These are phyloP conservation scores for Oxytorus armatus DNA, from an alignment of 2,888 invertebrate genomes.

Conservation along the genomic window DNA sequence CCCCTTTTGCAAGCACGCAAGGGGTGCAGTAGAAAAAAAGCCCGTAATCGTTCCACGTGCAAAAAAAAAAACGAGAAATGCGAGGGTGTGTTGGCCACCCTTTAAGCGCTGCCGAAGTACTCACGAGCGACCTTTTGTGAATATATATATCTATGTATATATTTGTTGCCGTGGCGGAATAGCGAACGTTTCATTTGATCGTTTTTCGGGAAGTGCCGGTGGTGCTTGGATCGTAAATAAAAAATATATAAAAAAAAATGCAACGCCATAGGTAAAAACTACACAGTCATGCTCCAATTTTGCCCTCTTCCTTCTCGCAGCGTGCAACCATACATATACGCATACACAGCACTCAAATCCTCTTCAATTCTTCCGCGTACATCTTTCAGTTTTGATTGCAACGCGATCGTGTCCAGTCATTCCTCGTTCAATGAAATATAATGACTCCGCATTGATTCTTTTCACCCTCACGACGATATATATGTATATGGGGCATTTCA, in stretches of 20 bases:
- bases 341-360: slow-evolving; percentile 63
- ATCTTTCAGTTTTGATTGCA: slow-evolving; percentile 60
- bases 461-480: slow-evolving; percentile 5
- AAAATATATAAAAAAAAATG: slow-evolving; percentile 50
- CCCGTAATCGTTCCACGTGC: slow-evolving; percentile 59
- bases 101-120: slow-evolving; percentile 49
- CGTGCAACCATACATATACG: slow-evolving; percentile 63
- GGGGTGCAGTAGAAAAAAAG: slow-evolving; percentile 46
- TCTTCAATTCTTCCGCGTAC: slow-evolving; percentile 63
- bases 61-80: slow-evolving; percentile 42
- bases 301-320: slow-evolving; percentile 60
- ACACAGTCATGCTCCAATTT: slow-evolving; percentile 65
- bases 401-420: slow-evolving; percentile 59
- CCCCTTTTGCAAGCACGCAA: slow-evolving; percentile 56
- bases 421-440: slow-evolving; percentile 60
- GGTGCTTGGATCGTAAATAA: slow-evolving; percentile 47
- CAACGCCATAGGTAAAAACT: slow-evolving; percentile 51
- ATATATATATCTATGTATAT: slow-evolving; percentile 36
- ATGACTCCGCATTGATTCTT: slow-evolving; percentile 54
- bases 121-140: slow-evolving; percentile 42
- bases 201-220: slow-evolving; percentile 58
- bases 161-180: slow-evolving; percentile 22
- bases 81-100: slow-evolving; percentile 40
- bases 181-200: slow-evolving; percentile 49
- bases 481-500: not conserved